phyloP scores from a whole-genome alignment of 1,140 invertebrate species.

The Drosophila bifasciata region DNA sequence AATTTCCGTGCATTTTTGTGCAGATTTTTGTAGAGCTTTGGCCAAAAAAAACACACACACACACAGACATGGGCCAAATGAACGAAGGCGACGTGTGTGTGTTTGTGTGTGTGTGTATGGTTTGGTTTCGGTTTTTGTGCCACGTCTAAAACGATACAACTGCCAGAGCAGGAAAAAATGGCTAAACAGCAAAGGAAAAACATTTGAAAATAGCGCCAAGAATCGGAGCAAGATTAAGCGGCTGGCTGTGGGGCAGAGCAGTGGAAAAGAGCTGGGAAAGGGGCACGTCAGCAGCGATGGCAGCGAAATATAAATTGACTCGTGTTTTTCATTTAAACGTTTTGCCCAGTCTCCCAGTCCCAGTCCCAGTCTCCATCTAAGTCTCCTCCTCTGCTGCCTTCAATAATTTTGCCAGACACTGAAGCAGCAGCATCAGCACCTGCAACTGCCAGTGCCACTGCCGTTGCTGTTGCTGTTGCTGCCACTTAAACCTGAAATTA shows the following conservation, averaged over 20 bases:
- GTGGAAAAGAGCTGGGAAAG: background rate
- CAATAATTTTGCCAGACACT: conserved; percentile 64
- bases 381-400: conserved; percentile 46
- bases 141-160: conserved; percentile 40
- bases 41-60: conserved; percentile 34
- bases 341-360: conserved; percentile 32
- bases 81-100: conserved; percentile 31
- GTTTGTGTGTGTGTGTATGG: conserved; percentile 30
- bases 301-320: conserved; percentile 73
- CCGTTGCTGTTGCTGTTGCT: conserved; percentile 27
- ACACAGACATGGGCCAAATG: conserved; percentile 38
- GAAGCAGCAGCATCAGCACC: conserved; percentile 31
- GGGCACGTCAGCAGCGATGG: conserved; percentile 14
- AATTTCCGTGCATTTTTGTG: conserved; percentile 79
- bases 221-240: conserved; percentile 56
- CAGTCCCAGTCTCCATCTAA: background rate
- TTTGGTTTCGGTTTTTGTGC: conserved; percentile 39
- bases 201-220: conserved; percentile 65
- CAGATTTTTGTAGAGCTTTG: conserved; percentile 63
- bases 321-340: conserved; percentile 72
- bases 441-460: conserved; percentile 8
- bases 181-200: conserved; percentile 61
- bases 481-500: conserved; percentile 76
- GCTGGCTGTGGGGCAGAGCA: background rate
- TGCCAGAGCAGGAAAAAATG: conserved; percentile 51